Percentiles rank a stretch among this genome's conserved stretches.
Conservation (phyloP, 2,888 invertebrate species). For the Lissonota sp. region DNA sequence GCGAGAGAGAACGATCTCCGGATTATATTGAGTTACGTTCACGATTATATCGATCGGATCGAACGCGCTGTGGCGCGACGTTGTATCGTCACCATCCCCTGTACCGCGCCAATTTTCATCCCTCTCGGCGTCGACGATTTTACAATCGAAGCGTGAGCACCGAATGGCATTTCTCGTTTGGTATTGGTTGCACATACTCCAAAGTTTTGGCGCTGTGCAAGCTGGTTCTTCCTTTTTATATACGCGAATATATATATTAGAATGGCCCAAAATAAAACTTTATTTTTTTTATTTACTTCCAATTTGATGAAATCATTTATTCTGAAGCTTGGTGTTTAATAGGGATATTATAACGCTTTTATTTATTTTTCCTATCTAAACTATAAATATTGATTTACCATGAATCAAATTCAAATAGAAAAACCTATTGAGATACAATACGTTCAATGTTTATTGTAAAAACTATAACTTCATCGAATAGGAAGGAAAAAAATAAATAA, state of each 20-base stretch:
- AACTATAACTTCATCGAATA: no score
- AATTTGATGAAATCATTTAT: no score
- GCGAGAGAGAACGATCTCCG: constrained; percentile 67
- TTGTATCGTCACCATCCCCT: constrained; percentile 4
- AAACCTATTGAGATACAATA: no score
- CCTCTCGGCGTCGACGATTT: constrained; percentile 54
- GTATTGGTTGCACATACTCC: constrained; percentile 40
- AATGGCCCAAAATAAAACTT: no score
- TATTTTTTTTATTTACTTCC: no score
- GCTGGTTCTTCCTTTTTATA: not conserved
- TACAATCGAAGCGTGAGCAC: constrained; percentile 62
- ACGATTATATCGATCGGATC: constrained; percentile 74
- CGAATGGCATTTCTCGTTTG: constrained; percentile 63
- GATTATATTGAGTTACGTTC: constrained; percentile 75
- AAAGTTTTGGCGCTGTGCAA: constrained; percentile 34
- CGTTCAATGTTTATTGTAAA: no score
- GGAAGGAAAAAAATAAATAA: no score
- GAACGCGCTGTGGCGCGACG: constrained; percentile 38
- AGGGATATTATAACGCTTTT: no score
- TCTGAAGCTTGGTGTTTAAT: no score
- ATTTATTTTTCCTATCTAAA: no score
- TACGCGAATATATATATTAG: not conserved
- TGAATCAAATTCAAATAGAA: no score
- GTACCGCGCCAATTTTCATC: not conserved
- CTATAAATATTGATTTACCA: no score